Evolutionary conservation across 2,888 invertebrate genomes (phyloP), one percentile per base, ranked within the genome.

Genomic region (Aplocera efformata): DNA sequence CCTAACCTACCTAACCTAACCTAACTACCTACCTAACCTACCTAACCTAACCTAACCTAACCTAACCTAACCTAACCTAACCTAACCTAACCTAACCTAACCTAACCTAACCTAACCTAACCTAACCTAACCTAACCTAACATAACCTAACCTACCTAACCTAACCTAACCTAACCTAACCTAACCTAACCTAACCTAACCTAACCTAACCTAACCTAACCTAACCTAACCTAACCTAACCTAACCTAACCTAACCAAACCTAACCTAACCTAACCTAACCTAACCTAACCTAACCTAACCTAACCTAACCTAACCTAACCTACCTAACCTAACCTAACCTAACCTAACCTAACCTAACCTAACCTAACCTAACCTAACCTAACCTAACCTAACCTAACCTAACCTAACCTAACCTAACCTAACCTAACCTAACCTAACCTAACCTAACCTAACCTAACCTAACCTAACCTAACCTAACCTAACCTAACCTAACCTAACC

Each of bases 361-460:
- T 33, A 45, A 38, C 28, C 38, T 34, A 42, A 43, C 39, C 45
- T 37, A 37, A 30, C 36, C 20, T 30, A 34, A 41, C 48, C 42
- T 40, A 49, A 39, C 38, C 35, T 43, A 51, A 35, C 36, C 50
- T 46, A 47, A 49, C 49, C 51, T 48, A 40, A 45, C 48, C 48
- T 50, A 48, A 49, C 39, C 39, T 34, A 30, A 33, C 30, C 32
- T 32, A 39, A 26, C 32, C 32, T 39, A 32, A 32, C 38, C 51
- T 48, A 48, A 49, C 49, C 51, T 48, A 40, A 45, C 48, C 48
- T 51, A 48, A 50, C 39, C 41, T 32, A 28, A 39, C 27, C 32
- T 32, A 39, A 32, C 32, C 32, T 36, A 38, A 33, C 42, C 42
- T 33, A 36, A 42, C 41, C 27, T 33, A 37, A 37, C 30, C 40